Evolutionary conservation across 1,140 invertebrate species (phyloP), one percentile per base, ranked within the genome.

Genomic region (Galleria mellonella): DNA sequence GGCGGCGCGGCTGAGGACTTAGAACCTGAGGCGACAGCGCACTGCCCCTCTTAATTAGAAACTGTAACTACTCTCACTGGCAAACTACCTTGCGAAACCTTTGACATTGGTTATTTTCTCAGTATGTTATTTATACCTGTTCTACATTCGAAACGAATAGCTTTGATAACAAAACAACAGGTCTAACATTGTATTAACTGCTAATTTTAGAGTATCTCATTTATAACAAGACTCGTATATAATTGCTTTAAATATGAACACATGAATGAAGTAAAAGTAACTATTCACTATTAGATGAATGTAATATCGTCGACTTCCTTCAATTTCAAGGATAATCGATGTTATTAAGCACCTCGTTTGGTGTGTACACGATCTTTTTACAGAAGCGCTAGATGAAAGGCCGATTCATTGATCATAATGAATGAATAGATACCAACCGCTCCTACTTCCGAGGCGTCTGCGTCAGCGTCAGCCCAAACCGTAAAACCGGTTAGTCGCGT

Each of bases 341-440:
- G 55, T 53, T 54, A 68, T 68, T 64, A 62, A 47, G 42, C 31
- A 30, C 39, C 39, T 37, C 38, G 43, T 53, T 61, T 51, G 15
- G 36, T 46, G 45, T 45, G 47, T 39, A 39, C 41, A 42, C 29
- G 17, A 29, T 46, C 39, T 49, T 47, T 55, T 48, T 48, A 53
- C 35, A 39, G 32, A 46, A 30, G 32, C 35, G 32, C 14, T 48
- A 50, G 65, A 78, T 72, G 68, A 83, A 81, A 73, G 65, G 50
- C 63, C 67, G 64, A 79, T 79, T 83, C 76, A 83, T 83, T 78
- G 65, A 74, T 78, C 65, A 72, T 82, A 82, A 82, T 72, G 69
- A 78, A 61, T 72, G 51, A 55, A 63, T 67, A 64, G 61, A 57
- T 52, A 50, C 40, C 55, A 39, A 45, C 57, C 61, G 68, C 61